phyloP scores from a whole-genome alignment of 2,797 vertebrate species.

The Botia kubotai region DNA sequence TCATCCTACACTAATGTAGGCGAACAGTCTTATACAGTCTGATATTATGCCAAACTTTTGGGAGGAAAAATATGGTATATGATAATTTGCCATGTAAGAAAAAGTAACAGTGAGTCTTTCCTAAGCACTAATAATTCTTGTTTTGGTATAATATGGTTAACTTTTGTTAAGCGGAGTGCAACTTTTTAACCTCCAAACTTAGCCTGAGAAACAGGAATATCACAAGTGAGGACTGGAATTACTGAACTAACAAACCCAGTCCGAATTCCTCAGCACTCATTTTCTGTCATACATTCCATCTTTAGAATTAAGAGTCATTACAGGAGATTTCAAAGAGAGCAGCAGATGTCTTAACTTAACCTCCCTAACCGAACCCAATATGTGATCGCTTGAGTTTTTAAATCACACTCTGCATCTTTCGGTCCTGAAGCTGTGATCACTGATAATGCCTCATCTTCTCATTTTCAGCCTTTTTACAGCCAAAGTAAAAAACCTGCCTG shows the following conservation, averaged over 20 bases:
- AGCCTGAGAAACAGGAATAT: not conserved
- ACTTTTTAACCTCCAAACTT: not conserved
- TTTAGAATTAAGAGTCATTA: conserved; percentile 46
- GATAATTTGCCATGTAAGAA: no score
- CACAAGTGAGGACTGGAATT: not conserved
- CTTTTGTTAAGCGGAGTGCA: not conserved
- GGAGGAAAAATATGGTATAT: no score
- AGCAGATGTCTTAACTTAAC: conserved; percentile 39
- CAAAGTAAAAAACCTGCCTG: no score
- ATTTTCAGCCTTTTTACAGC: not conserved
- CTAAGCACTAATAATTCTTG: no score
- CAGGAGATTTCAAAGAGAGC: conserved; percentile 1
- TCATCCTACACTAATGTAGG: no score
- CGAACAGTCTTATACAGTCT: no score
- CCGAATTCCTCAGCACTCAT: conserved; percentile 12
- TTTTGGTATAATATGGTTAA: not conserved
- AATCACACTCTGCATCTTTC: not conserved
- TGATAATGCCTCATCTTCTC: no score
- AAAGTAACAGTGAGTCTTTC: no score
- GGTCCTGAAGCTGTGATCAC: not conserved
- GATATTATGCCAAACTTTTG: no score
- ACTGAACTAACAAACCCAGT: conserved; percentile 16
- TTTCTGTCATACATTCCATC: conserved; percentile 9
- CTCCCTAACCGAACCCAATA: conserved; percentile 27
- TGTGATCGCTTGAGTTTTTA: conserved; percentile 31